Evolutionary conservation across 2,888 invertebrate species (phyloP).

Genomic region (Polydrusus tereticollis): DNA sequence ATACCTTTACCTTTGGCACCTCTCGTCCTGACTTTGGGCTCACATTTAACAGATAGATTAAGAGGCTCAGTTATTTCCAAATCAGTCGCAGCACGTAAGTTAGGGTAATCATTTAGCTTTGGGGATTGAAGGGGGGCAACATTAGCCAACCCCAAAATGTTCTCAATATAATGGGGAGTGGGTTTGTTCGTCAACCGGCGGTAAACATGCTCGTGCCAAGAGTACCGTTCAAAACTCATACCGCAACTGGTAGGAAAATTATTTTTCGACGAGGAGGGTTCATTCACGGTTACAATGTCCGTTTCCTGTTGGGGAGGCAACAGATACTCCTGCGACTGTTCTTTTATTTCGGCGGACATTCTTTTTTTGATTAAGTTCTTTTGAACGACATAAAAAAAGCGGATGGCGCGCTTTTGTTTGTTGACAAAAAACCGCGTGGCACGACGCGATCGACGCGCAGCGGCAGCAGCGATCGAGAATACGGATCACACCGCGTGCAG

Average conservation of each 20-base stretch:
- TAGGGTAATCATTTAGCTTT: conserved; percentile 52
- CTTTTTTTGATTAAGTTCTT: neutral
- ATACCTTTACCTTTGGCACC: conserved; percentile 60
- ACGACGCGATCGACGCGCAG: conserved; percentile 22
- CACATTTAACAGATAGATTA: conserved; percentile 64
- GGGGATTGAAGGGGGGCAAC: conserved; percentile 50
- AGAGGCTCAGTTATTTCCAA: conserved; percentile 64
- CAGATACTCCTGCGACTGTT: conserved; percentile 36
- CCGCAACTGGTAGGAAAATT: conserved; percentile 47
- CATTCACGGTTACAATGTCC: conserved; percentile 15
- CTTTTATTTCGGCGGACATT: conserved; percentile 42
- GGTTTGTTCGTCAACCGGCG: conserved; percentile 84
- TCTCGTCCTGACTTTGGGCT: conserved; percentile 61
- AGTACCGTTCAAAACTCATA: conserved; percentile 54
- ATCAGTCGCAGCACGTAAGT: conserved; percentile 50
- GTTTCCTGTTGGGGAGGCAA: conserved; percentile 24
- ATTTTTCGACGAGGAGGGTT: conserved; percentile 37
- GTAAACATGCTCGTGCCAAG: conserved; percentile 94
- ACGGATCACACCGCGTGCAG: conserved; percentile 31
- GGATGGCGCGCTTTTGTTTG: conserved; percentile 30
- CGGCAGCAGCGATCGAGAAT: conserved; percentile 12
- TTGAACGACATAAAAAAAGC: neutral
- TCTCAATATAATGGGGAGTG: conserved; percentile 89
- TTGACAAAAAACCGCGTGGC: conserved; percentile 37
- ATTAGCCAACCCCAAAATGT: conserved; percentile 78